Percentiles rank a stretch among this genome's conserved stretches.
These are phyloP conservation scores for Eurytoma californica DNA, from an alignment of 2,888 invertebrate genomes.

Conservation along the genomic window DNA sequence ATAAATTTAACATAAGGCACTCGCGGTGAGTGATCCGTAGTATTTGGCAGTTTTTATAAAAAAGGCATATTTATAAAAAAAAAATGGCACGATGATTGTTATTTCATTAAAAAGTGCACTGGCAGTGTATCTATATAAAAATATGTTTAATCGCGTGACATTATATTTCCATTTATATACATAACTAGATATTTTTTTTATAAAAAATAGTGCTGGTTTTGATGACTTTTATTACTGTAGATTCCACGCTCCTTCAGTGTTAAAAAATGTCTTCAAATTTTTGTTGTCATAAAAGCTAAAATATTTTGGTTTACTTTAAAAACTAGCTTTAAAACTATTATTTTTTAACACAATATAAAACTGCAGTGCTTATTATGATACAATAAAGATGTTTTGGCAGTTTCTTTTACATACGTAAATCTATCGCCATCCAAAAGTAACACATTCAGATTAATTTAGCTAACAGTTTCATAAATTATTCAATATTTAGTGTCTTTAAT, in stretches of 20 bases:
- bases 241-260: background rate
- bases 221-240: background rate
- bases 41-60: conserved; percentile 51
- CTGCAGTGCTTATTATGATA: no score
- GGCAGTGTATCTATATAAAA: conserved; percentile 53
- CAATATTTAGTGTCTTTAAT: no score
- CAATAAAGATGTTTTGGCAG: no score
- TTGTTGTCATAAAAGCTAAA: no score
- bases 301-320: no score
- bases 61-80: conserved; percentile 19
- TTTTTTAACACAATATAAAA: no score
- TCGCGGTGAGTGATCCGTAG: conserved; percentile 31
- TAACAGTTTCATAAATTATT: no score
- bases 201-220: conserved; percentile 19
- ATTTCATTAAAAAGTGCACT: conserved; percentile 34
- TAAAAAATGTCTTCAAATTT: no score
- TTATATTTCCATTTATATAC: conserved; percentile 58
- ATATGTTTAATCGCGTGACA: conserved; percentile 43
- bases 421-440: no score
- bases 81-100: conserved; percentile 47
- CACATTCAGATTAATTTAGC: no score
- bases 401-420: no score
- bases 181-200: conserved; percentile 48
- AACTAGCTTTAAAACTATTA: no score
- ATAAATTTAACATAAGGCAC: conserved; percentile 51